Conservation (phyloP, 1,140 invertebrate species). For the Rhagoletis zephyria region DNA sequence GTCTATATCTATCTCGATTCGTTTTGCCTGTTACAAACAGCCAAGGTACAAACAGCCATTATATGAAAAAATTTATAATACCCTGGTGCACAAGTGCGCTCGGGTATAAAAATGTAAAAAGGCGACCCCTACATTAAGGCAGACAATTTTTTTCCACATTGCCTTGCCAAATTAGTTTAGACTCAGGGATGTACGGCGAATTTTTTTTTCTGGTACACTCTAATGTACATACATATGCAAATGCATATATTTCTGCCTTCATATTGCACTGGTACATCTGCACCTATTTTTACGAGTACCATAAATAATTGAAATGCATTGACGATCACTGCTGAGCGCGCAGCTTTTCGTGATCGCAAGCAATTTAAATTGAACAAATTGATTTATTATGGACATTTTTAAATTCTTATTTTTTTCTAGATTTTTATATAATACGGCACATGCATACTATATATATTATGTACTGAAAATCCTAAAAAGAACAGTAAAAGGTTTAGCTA, state of each 20-base stretch:
- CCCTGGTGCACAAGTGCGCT: too few species aligned
- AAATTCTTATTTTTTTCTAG: neutral
- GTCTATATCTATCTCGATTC: too few species aligned
- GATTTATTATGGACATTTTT: conserved; percentile 41
- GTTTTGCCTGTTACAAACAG: too few species aligned
- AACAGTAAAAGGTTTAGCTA: neutral
- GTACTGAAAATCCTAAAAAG: neutral
- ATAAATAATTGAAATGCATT: conserved; percentile 39
- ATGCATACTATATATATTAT: neutral
- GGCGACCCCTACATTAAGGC: too few species aligned
- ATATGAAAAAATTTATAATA: too few species aligned
- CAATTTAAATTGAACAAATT: conserved; percentile 51
- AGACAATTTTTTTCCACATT: too few species aligned
- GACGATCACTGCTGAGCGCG: neutral
- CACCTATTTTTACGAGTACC: neutral
- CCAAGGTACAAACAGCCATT: too few species aligned
- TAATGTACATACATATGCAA: neutral
- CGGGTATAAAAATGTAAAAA: too few species aligned
- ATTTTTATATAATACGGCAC: neutral
- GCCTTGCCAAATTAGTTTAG: too few species aligned
- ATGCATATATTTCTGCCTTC: neutral
- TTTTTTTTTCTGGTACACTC: too few species aligned
- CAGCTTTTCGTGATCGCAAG: conserved; percentile 24
- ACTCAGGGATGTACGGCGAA: too few species aligned
- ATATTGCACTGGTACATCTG: neutral